phyloP scores from a whole-genome alignment of 2,888 invertebrate species.

The Thymelicus acteon region DNA sequence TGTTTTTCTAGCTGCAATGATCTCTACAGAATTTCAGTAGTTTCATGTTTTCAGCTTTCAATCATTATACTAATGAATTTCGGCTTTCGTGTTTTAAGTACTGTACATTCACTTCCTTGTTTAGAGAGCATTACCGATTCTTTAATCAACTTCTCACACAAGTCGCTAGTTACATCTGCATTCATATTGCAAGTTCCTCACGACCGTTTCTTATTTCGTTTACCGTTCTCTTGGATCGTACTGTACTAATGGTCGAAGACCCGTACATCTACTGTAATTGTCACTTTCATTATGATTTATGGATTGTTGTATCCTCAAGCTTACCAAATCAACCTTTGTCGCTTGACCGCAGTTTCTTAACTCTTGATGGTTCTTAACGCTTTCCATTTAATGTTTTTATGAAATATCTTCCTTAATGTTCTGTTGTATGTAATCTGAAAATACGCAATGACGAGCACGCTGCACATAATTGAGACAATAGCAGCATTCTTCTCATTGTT shows the following conservation, averaged over 20 bases:
- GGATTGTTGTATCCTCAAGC: slow-evolving; percentile 14
- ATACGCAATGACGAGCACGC: slow-evolving; percentile 2
- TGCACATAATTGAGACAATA: slow-evolving; percentile 4
- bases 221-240: neutral
- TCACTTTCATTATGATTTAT: slow-evolving; percentile 25
- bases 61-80: slow-evolving; percentile 28
- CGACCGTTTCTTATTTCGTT: neutral
- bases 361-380: slow-evolving; percentile 9
- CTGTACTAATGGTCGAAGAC: slow-evolving; percentile 15
- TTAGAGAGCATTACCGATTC: slow-evolving; percentile 19
- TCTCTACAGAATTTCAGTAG: slow-evolving; percentile 27
- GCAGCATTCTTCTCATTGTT: slow-evolving; percentile 1
- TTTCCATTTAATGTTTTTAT: slow-evolving; percentile 22
- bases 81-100: slow-evolving; percentile 19
- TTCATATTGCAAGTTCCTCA: slow-evolving; percentile 9
- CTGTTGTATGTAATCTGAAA: slow-evolving; percentile 2
- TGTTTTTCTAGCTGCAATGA: slow-evolving; percentile 21
- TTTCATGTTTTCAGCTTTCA: slow-evolving; percentile 18
- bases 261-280: slow-evolving; percentile 1
- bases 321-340: slow-evolving; percentile 29
- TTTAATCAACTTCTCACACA: slow-evolving; percentile 19
- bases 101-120: slow-evolving; percentile 33
- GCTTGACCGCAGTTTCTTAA: slow-evolving; percentile 22
- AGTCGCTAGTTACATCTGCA: slow-evolving; percentile 12
- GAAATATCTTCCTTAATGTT: slow-evolving; percentile 4